Base-by-base conservation (phyloP, 2,888 invertebrate genomes). In the Pegoplata infirma region DNA sequence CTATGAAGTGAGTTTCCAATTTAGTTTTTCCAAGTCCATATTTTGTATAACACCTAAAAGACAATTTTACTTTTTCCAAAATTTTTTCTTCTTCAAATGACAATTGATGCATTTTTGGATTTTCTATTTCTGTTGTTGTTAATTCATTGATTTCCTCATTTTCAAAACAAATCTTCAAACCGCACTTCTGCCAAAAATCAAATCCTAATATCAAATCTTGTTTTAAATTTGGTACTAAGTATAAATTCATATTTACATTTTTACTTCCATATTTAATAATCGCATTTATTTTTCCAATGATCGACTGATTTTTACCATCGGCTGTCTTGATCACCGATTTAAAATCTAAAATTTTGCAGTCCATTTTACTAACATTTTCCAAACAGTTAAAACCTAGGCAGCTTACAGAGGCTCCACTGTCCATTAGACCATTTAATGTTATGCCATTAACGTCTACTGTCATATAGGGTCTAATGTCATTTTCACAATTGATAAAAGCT, bases 1-100 rank as follows among this genome's bases (percentile, higher is more conserved):
- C 73, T 14, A 73, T 73, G 3, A 12, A 2, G 21, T 71, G 71
- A 21, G 55, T 21, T 25, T 64, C 55, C 7, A 58, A 23, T n/a
- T 44, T 16, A 5, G 71, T 71, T 73, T 64, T 66, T 5, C 73
- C 66, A 5, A 73, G 40, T 1, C 58, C 56, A 16, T 46, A 40
- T 32, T 44, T 16, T 7, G 59, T 61, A 10, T 61, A 58, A n/a
- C 58, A 58, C 14, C 40, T 46, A 66, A 73, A 73, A 25, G 58
- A 44, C 1, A 44, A 23, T 40, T 59, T 59, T 4, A 44, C 58
- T 7, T 44, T 40, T 23, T 59, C 58, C 5, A 59, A 12, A 7
- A 21, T 17, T n/a, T 21, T 19, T 12, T 12, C 12, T n/a, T 59
- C 44, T 12, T 59, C n/a, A 7, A 10, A 2, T 1, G 40, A 4